A percentile compares a stretch with the other conserved stretches of the same genome.
phyloP scores from a whole-genome alignment of 2,888 invertebrate species.

The Agapetus fuscipes region DNA sequence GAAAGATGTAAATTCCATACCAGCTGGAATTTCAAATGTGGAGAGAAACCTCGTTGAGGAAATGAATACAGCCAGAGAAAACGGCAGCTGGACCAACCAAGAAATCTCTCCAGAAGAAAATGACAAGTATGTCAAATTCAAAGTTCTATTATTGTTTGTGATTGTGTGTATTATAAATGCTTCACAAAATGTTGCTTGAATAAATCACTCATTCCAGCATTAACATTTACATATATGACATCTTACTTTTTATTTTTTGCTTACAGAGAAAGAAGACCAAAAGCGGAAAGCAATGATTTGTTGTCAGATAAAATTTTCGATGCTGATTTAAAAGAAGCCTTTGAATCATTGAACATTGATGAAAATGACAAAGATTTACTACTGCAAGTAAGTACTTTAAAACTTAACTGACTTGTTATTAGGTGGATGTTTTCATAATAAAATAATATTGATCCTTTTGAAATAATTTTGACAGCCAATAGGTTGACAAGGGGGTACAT shows the following conservation, averaged over 20 bases:
- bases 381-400: not conserved
- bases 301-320: not conserved
- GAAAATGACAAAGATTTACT: not conserved
- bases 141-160: no score
- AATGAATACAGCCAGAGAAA: conserved; percentile 2
- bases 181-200: no score
- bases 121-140: conserved; percentile 10
- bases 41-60: conserved; percentile 16
- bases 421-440: no score
- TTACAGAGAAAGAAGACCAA: not conserved
- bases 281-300: not conserved
- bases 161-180: no score
- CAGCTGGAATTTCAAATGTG: conserved; percentile 14
- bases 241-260: not conserved
- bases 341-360: not conserved
- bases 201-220: no score
- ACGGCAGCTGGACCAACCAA: conserved; percentile 6
- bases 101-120: conserved; percentile 15
- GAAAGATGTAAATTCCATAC: conserved; percentile 9
- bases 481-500: no score
- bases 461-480: no score
- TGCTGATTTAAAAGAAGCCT: not conserved
- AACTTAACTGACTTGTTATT: no score
- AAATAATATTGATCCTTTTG: no score
- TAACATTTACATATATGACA: no score